Conservation (phyloP, 2,797 vertebrate genomes). For the Myotis vivesi region DNA sequence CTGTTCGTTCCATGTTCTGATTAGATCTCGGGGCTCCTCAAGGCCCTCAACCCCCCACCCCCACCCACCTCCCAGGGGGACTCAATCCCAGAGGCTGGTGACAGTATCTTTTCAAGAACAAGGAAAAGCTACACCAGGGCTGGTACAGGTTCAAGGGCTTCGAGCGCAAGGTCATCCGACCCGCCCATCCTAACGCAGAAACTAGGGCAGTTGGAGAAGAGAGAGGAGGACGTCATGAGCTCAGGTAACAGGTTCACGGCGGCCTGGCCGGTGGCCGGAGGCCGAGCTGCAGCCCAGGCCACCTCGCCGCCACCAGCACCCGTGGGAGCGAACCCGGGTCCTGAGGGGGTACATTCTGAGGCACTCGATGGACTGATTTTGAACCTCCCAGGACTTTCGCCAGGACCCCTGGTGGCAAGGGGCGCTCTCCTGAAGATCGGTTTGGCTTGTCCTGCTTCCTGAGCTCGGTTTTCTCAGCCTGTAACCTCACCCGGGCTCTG, state of each 20-base stretch:
- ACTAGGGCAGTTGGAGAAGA: slow-evolving; percentile 58
- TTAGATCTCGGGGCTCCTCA: background rate
- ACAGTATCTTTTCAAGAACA: slow-evolving; percentile 61
- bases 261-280: too few species aligned
- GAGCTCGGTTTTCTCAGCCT: slow-evolving; percentile 60
- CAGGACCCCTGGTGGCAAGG: background rate
- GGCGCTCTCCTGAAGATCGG: background rate
- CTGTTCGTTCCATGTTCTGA: background rate
- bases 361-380: background rate
- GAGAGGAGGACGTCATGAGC: background rate
- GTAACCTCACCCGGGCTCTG: slow-evolving; percentile 75
- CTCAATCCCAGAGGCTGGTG: slow-evolving; percentile 45
- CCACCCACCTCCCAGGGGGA: background rate
- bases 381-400: background rate
- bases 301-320: too few species aligned
- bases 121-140: slow-evolving; percentile 61
- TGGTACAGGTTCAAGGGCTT: background rate
- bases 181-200: slow-evolving; percentile 46
- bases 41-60: background rate
- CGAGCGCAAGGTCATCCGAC: slow-evolving; percentile 65
- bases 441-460: background rate
- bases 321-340: background rate
- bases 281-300: too few species aligned
- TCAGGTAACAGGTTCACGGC: slow-evolving; percentile 52
- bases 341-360: background rate